A percentile compares a stretch with the other conserved stretches of the same genome.
Evolutionary conservation across 1,140 invertebrate genomes (phyloP).

Genomic region (Hetaerina americana): DNA sequence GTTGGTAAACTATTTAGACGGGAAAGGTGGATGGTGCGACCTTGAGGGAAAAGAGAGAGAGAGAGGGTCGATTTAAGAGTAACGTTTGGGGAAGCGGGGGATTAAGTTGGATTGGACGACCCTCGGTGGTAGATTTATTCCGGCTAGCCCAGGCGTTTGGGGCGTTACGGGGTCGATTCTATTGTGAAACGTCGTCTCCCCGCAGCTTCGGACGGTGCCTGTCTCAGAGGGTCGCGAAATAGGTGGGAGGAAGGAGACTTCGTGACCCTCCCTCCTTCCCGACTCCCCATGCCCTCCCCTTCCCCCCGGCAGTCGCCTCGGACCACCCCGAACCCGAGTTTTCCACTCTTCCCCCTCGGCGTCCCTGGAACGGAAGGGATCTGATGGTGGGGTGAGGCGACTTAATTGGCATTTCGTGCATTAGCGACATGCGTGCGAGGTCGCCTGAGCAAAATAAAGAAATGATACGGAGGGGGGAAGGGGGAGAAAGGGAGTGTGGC

Average conservation of each 20-base stretch:
- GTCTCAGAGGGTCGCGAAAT: not conserved
- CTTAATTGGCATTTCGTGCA: not conserved
- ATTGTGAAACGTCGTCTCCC: not conserved
- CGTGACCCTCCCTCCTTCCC: not conserved
- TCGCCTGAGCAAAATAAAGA: too few relatives aligned
- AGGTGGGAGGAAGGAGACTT: not conserved
- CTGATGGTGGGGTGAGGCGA: not conserved
- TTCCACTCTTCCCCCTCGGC: not conserved
- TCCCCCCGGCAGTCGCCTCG: too few relatives aligned
- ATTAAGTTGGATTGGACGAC: not conserved
- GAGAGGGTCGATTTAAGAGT: not conserved
- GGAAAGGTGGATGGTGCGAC: too few relatives aligned
- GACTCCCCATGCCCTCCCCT: too few relatives aligned
- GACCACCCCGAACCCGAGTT: too few relatives aligned
- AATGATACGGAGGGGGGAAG: too few relatives aligned
- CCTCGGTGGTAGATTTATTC: not conserved
- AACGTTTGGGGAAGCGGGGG: not conserved
- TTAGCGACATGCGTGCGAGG: not conserved
- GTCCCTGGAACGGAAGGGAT: not conserved
- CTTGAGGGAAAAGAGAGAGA: not conserved
- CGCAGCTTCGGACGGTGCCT: not conserved
- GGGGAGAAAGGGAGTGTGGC: not conserved
- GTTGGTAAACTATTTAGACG: too few relatives aligned
- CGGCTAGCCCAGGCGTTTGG: too few relatives aligned
- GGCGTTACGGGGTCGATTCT: not conserved